phyloP scores from a whole-genome alignment of 92 coral and sea anemone species.

The Parazoanthus atlanticus region DNA sequence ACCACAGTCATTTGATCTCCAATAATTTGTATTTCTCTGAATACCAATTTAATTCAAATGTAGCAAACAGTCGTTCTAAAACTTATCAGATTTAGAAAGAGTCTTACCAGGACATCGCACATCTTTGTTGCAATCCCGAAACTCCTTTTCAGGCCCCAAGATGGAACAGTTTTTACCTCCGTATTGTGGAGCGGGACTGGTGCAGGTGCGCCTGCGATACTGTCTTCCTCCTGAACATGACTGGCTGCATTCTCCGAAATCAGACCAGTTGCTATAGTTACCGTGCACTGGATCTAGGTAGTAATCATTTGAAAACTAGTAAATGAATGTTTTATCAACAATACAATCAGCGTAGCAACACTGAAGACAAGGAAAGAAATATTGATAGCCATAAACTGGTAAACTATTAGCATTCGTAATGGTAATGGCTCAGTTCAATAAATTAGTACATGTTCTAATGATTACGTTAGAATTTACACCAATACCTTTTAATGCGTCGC shows the following conservation, averaged over 20 bases:
- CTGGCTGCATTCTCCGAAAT: constrained; percentile 74
- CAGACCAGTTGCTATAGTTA: constrained; percentile 81
- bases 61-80: not conserved
- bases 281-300: constrained; percentile 57
- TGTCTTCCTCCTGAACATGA: constrained; percentile 68
- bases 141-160: constrained; percentile 63
- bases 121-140: constrained; percentile 66
- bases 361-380: no score
- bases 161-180: constrained; percentile 69
- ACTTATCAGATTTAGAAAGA: not conserved
- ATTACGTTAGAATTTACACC: not conserved
- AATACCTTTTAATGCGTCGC: constrained; percentile 38
- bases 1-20: no score
- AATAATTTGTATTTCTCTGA: no score
- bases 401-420: not conserved
- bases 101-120: constrained; percentile 74
- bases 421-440: not conserved
- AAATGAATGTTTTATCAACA: no score
- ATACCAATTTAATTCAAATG: no score
- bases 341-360: not conserved
- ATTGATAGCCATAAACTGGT: not conserved
- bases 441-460: no score
- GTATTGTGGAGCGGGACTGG: constrained; percentile 69
- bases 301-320: not conserved
- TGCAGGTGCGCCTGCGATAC: constrained; percentile 75